These are phyloP conservation scores for Piprites chloris DNA, from an alignment of 2,113 vertebrate genomes.

Conservation along the genomic window DNA sequence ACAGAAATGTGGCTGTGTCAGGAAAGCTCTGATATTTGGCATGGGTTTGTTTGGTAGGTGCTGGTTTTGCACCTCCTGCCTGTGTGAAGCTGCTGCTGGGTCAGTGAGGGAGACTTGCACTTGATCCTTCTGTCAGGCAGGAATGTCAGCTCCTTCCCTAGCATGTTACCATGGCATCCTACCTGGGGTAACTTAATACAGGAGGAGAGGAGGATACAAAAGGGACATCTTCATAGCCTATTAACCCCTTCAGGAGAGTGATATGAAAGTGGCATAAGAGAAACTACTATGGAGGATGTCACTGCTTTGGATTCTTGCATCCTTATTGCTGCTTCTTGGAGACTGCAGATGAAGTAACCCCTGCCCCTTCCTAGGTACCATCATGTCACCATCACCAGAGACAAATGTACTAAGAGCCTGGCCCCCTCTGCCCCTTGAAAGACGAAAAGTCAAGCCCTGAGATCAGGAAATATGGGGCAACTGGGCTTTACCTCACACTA, in stretches of 20 bases:
- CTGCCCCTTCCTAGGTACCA: background rate
- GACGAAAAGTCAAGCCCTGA: background rate
- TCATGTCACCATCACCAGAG: background rate
- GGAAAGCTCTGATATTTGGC: background rate
- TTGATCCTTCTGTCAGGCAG: background rate
- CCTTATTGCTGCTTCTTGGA: background rate
- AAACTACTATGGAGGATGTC: background rate
- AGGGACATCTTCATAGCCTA: background rate
- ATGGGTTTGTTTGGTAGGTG: background rate
- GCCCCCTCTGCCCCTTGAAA: background rate
- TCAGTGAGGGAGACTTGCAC: background rate
- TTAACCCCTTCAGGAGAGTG: background rate
- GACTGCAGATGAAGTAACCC: background rate
- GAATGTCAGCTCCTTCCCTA: background rate
- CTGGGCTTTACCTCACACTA: background rate
- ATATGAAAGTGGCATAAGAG: background rate
- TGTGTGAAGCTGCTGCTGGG: background rate
- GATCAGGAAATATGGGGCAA: background rate
- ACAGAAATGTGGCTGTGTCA: accelerated
- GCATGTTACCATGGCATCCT: background rate
- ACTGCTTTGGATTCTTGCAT: background rate
- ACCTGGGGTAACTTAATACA: background rate
- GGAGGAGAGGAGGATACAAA: background rate
- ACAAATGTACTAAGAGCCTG: background rate
- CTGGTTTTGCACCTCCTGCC: background rate